A percentile compares a stretch with the other conserved stretches of the same genome.
These are phyloP conservation scores for Flexamia atlantica DNA, from an alignment of 2,888 invertebrate species.

Conservation along the genomic window DNA sequence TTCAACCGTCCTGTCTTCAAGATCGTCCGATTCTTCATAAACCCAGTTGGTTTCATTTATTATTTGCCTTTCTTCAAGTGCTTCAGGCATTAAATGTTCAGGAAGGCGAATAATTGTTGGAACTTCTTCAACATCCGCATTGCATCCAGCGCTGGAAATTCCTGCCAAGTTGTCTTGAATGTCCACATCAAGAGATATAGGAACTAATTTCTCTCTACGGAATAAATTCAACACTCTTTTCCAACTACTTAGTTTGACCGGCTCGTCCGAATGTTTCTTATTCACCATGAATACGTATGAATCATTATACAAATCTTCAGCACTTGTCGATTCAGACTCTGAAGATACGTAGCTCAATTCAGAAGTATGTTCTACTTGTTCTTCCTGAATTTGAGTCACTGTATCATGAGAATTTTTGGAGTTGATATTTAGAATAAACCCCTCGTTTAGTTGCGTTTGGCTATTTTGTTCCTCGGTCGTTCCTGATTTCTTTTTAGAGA, in stretches of 20 bases:
- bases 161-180: background rate
- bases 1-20: background rate
- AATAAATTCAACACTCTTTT: conserved; percentile 15
- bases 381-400: background rate
- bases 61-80: conserved; percentile 9
- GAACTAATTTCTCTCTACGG: background rate
- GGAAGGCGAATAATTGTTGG: conserved; percentile 30
- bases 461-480: background rate
- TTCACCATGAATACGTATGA: conserved; percentile 28
- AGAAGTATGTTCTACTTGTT: background rate
- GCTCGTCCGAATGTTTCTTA: background rate
- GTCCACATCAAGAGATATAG: background rate
- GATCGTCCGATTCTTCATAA: background rate
- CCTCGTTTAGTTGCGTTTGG: background rate
- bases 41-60: conserved; percentile 41
- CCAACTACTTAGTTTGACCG: background rate
- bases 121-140: background rate
- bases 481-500: background rate
- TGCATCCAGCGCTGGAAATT: background rate
- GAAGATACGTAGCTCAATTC: background rate
- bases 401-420: background rate
- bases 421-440: conserved; percentile 15
- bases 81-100: conserved; percentile 39
- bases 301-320: conserved; percentile 28
- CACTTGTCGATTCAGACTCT: background rate